Conservation (phyloP, 2,113 vertebrate species). For the Percopsis transmontana region DNA sequence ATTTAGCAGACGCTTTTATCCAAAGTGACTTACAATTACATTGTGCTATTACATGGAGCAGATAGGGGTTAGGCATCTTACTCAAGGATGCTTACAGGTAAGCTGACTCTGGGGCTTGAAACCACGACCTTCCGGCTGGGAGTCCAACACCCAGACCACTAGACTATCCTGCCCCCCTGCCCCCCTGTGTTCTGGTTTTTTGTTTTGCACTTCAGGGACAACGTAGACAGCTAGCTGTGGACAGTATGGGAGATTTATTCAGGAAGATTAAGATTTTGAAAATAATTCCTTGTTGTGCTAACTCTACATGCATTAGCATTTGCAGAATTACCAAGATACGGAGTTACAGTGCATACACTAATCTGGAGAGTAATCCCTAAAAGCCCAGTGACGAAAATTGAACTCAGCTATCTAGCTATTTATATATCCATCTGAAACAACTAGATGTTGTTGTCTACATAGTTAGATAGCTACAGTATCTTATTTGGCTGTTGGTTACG, state of each 20-base stretch:
- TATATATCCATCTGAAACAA: neutral
- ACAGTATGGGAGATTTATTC: neutral
- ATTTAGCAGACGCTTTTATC: too few species aligned
- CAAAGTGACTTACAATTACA: too few species aligned
- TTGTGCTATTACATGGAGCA: too few species aligned
- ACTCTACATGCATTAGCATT: neutral
- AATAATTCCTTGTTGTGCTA: neutral
- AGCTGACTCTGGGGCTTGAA: too few species aligned
- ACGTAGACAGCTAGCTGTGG: neutral
- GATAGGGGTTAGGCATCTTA: too few species aligned
- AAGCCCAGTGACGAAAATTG: neutral
- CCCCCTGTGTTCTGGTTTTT: too few species aligned
- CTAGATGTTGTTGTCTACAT: neutral
- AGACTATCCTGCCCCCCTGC: too few species aligned
- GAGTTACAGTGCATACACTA: constrained; percentile 3
- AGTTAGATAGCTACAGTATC: neutral
- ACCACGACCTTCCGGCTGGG: too few species aligned
- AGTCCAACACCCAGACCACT: too few species aligned
- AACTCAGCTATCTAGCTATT: neutral
- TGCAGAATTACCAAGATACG: neutral
- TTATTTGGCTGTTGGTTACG: too few species aligned
- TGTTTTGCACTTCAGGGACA: too few species aligned
- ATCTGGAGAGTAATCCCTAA: constrained; percentile 1
- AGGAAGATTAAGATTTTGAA: neutral
- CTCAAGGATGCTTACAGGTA: too few species aligned